Evolutionary conservation across 2,113 vertebrate genomes (phyloP).

Genomic region (Crotalus viridis): DNA sequence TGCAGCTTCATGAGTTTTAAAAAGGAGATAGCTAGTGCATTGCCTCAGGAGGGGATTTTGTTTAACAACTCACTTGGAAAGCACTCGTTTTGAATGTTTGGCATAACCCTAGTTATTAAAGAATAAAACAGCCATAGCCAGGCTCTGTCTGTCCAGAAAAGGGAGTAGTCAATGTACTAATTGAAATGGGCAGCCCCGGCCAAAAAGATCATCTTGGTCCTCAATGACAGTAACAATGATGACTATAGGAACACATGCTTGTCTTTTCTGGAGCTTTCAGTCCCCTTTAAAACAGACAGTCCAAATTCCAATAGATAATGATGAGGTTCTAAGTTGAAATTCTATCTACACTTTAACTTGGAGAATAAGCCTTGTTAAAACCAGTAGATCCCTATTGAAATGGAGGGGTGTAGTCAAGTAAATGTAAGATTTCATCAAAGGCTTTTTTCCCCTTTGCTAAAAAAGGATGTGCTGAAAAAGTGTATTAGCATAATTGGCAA

Average conservation of each 20-base stretch:
- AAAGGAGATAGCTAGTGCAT: neutral
- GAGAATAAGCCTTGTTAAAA: neutral
- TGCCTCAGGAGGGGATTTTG: neutral
- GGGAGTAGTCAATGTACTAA: neutral
- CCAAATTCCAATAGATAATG: neutral
- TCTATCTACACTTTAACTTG: neutral
- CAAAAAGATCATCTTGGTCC: neutral
- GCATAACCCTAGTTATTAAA: neutral
- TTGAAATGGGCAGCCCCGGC: neutral
- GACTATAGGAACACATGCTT: neutral
- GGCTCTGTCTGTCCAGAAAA: neutral
- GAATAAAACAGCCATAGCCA: neutral
- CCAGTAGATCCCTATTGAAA: neutral
- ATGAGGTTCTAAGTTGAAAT: neutral
- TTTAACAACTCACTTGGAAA: neutral
- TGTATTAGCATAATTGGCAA: neutral
- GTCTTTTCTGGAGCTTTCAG: neutral
- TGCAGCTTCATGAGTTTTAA: neutral
- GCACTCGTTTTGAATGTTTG: neutral
- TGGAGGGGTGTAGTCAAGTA: neutral
- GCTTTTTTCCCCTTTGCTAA: neutral
- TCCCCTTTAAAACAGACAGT: neutral
- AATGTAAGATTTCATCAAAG: neutral
- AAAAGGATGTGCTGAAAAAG: neutral
- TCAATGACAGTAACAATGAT: neutral